These are phyloP conservation scores for Pteria penguin DNA, from an alignment of 2,888 invertebrate species.

Conservation along the genomic window DNA sequence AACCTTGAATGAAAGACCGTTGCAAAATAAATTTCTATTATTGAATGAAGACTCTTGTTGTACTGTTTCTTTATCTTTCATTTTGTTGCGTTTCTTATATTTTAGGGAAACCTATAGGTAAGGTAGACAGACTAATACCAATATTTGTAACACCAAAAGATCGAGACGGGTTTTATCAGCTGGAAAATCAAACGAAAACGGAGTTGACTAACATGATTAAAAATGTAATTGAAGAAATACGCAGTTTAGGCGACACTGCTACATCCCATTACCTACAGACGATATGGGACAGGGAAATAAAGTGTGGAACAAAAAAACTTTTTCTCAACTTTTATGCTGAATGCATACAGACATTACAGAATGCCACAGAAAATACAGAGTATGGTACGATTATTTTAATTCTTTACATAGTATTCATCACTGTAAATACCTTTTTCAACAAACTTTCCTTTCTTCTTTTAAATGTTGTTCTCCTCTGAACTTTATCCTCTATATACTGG, in stretches of 20 bases:
- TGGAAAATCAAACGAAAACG: background rate
- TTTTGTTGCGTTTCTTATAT: too few species aligned
- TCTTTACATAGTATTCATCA: background rate
- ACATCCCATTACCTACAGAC: background rate
- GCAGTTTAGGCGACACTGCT: background rate
- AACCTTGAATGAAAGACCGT: too few species aligned
- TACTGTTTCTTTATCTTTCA: too few species aligned
- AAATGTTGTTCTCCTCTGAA: background rate
- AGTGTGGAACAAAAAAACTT: background rate
- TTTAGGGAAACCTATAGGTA: background rate
- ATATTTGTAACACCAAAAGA: background rate
- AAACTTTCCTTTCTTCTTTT: background rate
- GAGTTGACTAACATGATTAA: background rate
- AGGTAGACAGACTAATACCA: background rate
- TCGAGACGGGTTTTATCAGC: background rate
- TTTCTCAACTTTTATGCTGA: background rate
- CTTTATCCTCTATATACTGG: background rate
- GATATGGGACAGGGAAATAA: background rate
- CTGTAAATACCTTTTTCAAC: background rate
- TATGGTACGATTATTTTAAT: background rate
- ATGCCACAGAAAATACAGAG: background rate
- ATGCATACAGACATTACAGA: background rate
- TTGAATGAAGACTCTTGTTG: too few species aligned
- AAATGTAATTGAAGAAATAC: background rate
- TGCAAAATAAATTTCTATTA: too few species aligned